A percentile compares a stretch with the other conserved stretches of the same genome.
Evolutionary conservation across 2,888 invertebrate genomes (phyloP).

Genomic region (Cephus sareptanus): DNA sequence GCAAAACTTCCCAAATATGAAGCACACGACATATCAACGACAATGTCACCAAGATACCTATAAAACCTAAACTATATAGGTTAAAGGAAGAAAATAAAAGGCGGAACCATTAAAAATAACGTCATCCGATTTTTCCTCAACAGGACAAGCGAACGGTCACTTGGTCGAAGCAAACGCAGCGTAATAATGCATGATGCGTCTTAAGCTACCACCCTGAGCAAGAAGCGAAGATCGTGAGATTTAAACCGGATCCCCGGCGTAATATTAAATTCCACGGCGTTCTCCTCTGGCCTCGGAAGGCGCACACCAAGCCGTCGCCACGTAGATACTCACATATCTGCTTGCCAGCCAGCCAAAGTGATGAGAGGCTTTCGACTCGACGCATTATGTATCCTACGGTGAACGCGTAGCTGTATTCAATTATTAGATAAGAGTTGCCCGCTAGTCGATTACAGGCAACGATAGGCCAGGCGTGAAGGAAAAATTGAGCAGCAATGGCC

Average conservation of each 20-base stretch:
- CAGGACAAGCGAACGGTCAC: not conserved
- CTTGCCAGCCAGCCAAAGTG: conserved; percentile 2
- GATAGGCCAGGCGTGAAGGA: conserved; percentile 12
- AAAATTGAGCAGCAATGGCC: conserved; percentile 7
- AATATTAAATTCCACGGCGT: conserved; percentile 12
- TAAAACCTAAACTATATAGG: not conserved
- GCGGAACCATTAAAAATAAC: not conserved
- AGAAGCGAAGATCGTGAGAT: conserved; percentile 12
- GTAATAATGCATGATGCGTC: conserved; percentile 9
- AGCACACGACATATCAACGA: not conserved
- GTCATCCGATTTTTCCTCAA: not conserved
- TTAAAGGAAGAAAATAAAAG: not conserved
- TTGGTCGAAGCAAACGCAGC: not conserved
- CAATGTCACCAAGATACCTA: not conserved
- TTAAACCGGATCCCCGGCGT: conserved; percentile 12
- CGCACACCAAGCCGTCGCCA: not conserved
- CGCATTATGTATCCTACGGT: conserved; percentile 1
- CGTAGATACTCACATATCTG: conserved; percentile 5
- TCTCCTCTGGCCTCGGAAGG: not conserved
- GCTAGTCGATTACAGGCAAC: conserved; percentile 10
- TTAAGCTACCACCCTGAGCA: conserved; percentile 12
- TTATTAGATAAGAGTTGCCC: conserved; percentile 10
- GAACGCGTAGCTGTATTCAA: conserved; percentile 2
- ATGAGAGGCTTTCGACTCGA: conserved; percentile 6
- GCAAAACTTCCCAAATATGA: not conserved